Conservation (phyloP, 2,797 vertebrate genomes). For the Acipenser oxyrinchus region DNA sequence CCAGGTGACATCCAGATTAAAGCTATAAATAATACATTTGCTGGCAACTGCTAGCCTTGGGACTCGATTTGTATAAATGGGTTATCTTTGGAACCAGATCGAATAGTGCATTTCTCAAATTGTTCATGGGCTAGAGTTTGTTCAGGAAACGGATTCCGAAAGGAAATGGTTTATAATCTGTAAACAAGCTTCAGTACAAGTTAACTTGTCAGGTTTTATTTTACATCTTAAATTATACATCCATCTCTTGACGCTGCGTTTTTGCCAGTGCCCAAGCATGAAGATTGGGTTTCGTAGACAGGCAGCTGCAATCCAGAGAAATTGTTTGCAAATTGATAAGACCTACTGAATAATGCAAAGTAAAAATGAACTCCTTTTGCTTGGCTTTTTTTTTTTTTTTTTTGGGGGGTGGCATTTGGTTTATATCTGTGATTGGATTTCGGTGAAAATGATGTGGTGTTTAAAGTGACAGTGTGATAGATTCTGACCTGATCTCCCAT, state of each 20-base stretch:
- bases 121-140: slow-evolving; percentile 16
- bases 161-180: slow-evolving; percentile 43
- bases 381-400: no score
- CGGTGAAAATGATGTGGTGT: no score
- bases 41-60: slow-evolving; percentile 51
- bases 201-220: slow-evolving; percentile 22
- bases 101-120: slow-evolving; percentile 16
- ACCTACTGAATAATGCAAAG: slow-evolving; percentile 21
- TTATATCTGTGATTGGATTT: no score
- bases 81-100: slow-evolving; percentile 49
- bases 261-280: slow-evolving; percentile 33
- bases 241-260: slow-evolving; percentile 18
- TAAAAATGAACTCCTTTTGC: slow-evolving; percentile 9
- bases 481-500: no score
- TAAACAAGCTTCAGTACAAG: slow-evolving; percentile 34
- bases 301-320: slow-evolving; percentile 48
- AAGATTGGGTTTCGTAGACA: slow-evolving; percentile 44
- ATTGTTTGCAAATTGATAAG: slow-evolving; percentile 22
- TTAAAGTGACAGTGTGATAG: no score
- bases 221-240: slow-evolving; percentile 25
- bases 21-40: slow-evolving; percentile 55
- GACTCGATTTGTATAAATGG: slow-evolving; percentile 43
- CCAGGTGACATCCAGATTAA: slow-evolving; percentile 54
- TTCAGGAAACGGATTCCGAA: slow-evolving; percentile 23
- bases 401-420: no score